These are phyloP conservation scores for Andrena hattorfiana DNA, from an alignment of 2,888 invertebrate genomes.

Conservation along the genomic window DNA sequence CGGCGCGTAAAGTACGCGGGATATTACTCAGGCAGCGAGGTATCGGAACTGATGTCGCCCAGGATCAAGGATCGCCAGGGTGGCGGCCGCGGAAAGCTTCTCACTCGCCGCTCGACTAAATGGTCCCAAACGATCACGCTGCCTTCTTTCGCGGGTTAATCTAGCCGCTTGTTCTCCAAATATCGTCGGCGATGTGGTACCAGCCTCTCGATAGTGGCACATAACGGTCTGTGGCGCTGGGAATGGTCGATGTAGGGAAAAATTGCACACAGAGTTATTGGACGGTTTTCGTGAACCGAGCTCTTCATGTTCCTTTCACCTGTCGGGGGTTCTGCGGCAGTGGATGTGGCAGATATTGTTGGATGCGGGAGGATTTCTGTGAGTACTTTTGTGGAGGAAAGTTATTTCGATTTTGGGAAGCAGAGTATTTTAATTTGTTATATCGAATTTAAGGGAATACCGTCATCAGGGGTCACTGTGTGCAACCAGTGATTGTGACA, in stretches of 20 bases:
- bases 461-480: too few species aligned
- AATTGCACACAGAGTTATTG: background rate
- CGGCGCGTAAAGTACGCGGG: constrained; percentile 69
- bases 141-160: constrained; percentile 6
- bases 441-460: too few species aligned
- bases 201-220: background rate
- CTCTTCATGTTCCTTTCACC: too few species aligned
- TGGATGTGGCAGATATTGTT: too few species aligned
- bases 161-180: constrained; percentile 10
- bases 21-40: constrained; percentile 57
- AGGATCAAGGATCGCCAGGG: constrained; percentile 32
- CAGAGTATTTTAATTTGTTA: too few species aligned
- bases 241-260: background rate
- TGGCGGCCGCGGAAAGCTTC: background rate
- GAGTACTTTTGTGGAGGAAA: too few species aligned
- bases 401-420: too few species aligned
- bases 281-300: too few species aligned
- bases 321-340: too few species aligned
- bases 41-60: constrained; percentile 65
- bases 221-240: background rate
- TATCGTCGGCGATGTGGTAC: background rate
- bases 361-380: too few species aligned
- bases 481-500: too few species aligned
- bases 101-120: background rate
- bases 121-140: background rate